A percentile compares a stretch with the other conserved stretches of the same genome.
These are phyloP conservation scores for Eucera pruinosa DNA, from an alignment of 2,888 invertebrate genomes.

Conservation along the genomic window DNA sequence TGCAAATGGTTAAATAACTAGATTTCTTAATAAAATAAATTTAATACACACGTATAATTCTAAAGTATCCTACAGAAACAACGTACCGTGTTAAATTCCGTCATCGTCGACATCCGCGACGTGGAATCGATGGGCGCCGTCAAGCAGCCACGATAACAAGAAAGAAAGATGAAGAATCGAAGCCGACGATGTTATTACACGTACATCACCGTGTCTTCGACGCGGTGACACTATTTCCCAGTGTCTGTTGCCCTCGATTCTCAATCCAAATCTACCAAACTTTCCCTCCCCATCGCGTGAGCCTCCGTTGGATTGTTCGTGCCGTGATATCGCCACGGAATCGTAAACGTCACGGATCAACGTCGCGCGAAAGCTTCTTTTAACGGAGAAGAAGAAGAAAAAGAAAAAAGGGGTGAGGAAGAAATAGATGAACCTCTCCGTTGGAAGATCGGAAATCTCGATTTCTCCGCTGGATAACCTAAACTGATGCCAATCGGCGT, in stretches of 20 bases:
- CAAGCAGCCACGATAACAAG: slow-evolving; percentile 21
- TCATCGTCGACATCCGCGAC: slow-evolving; percentile 8
- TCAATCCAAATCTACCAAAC: slow-evolving; percentile 37
- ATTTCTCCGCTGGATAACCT: slow-evolving; percentile 34
- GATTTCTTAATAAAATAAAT: no score
- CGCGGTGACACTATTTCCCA: slow-evolving; percentile 37
- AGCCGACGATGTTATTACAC: slow-evolving; percentile 46
- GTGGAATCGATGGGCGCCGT: slow-evolving; percentile 25
- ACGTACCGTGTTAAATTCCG: not conserved
- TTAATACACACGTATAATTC: no score
- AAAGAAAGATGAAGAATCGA: slow-evolving; percentile 16
- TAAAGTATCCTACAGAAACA: no score
- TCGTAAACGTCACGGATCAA: slow-evolving; percentile 56
- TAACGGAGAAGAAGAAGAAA: not conserved
- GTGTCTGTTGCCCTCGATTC: slow-evolving; percentile 12
- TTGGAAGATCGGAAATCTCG: slow-evolving; percentile 35
- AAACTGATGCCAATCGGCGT: slow-evolving; percentile 22
- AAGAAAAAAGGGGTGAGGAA: not conserved
- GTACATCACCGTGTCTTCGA: slow-evolving; percentile 34
- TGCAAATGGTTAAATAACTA: no score
- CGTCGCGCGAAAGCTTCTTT: slow-evolving; percentile 27
- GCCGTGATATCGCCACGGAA: slow-evolving; percentile 36
- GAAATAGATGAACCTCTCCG: slow-evolving; percentile 28
- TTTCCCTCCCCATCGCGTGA: slow-evolving; percentile 3
- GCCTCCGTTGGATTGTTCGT: slow-evolving; percentile 5